Base-by-base conservation (phyloP, 1,140 invertebrate genomes). In the Drosophila mojavensis region DNA sequence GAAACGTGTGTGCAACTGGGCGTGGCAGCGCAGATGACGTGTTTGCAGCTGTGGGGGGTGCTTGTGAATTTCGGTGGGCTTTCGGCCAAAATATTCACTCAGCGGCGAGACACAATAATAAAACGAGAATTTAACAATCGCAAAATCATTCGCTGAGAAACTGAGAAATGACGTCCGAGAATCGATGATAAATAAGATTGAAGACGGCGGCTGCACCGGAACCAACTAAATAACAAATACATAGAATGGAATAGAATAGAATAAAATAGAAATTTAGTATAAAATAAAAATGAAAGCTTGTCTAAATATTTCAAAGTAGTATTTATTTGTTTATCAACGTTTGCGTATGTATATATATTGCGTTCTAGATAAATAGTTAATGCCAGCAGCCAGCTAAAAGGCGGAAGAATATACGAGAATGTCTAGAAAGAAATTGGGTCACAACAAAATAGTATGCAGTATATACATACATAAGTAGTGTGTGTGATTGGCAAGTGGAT, bases 281-380 rank as follows among this genome's bases (percentile, higher is more conserved):
- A 47, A 28, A 55, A 65, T 60, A 60, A 73, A 66, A 76, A 45
- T 65, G 48, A 76, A 76, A 76, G 51, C 51, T 62, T 62, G 43
- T 66, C 69, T 72, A 76, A 76, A 76, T 66, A 76, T 76, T 65
- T 65, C 65, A 54, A 65, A 53, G 54, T 55, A 53, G 54, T 55
- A 65, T 43, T 50, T 43, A 43, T 71, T 76, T 76, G 68, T 72
- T 73, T 76, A 73, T 58, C 62, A 61, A 41, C 54, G 55, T 30
- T n/a, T 39, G 39, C 43, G 2, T 20, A 1, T 24, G 4, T 20
- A 3, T 33, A 3, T 33, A 43, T 59, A 71, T 64, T 76, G 74
- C 74, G 74, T 72, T 66, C 51, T 72, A 61, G 55, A 50, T 36
- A 67, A 76, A 62, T 72, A 43, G 28, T 66, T 75, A 15, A 11